Percentiles rank a stretch among this genome's conserved stretches.
These are phyloP conservation scores for Nautilus pompilius DNA, from an alignment of 1,140 invertebrate genomes.

Conservation along the genomic window DNA sequence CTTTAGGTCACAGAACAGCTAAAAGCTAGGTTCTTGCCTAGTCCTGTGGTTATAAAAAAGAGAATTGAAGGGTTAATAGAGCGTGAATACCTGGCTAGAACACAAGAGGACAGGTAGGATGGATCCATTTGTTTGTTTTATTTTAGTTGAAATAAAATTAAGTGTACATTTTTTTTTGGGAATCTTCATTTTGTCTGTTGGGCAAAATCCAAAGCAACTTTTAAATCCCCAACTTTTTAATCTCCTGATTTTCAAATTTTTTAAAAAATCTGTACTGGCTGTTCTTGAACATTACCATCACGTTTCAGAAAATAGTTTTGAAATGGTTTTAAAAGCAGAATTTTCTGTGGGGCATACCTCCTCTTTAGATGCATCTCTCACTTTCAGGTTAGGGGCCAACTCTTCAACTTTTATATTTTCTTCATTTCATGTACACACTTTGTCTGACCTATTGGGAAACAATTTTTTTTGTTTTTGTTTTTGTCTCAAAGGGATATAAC, in stretches of 20 bases:
- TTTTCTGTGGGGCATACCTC: no score
- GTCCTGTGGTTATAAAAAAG: conserved; percentile 97
- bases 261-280: neutral
- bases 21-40: conserved; percentile 92
- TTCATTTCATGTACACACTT: no score
- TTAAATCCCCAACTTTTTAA: neutral
- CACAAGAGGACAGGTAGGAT: conserved; percentile 82
- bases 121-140: neutral
- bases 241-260: neutral
- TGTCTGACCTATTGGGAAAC: no score
- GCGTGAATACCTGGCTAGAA: conserved; percentile 95
- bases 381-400: no score
- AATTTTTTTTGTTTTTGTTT: no score
- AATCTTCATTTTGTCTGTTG: neutral
- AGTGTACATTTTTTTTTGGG: neutral
- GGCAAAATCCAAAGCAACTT: neutral
- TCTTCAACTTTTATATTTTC: no score
- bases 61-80: conserved; percentile 98
- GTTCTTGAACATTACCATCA: neutral
- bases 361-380: no score
- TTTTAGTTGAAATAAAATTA: neutral
- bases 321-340: no score
- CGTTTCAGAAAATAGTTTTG: no score
- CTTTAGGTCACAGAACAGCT: conserved; percentile 88
- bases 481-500: no score